phyloP scores from a whole-genome alignment of 1,140 invertebrate genomes.

The Cardiocondyla obscurior region DNA sequence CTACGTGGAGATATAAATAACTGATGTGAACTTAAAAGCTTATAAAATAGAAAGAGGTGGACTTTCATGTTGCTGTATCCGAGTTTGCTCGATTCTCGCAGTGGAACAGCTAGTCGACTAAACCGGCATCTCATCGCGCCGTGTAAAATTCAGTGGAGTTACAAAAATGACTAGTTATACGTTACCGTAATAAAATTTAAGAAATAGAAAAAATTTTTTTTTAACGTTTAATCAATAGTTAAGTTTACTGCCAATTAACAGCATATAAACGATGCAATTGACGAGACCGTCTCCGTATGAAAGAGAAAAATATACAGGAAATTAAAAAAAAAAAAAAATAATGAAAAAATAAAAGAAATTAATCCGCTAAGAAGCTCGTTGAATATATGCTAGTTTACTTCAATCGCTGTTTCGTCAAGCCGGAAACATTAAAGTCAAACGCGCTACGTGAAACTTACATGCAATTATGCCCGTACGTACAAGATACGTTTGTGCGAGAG shows the following conservation, averaged over 20 bases:
- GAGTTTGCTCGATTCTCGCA: conserved; percentile 18
- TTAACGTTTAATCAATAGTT: not conserved
- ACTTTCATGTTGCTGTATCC: not conserved
- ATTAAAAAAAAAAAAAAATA: not conserved
- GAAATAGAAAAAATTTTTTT: not conserved
- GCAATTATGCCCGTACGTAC: not conserved
- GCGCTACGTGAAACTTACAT: not conserved
- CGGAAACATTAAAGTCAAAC: not conserved
- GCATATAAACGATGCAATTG: not conserved
- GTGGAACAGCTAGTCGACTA: conserved; percentile 52
- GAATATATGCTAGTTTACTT: not conserved
- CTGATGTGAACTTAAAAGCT: not conserved
- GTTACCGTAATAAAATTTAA: not conserved
- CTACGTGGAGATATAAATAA: not conserved
- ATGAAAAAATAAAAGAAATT: not conserved
- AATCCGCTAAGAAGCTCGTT: not conserved
- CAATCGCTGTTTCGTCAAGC: not conserved
- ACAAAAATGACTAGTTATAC: not conserved
- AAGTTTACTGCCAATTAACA: not conserved
- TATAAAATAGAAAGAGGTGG: not conserved
- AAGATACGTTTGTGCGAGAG: not conserved
- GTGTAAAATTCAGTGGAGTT: not conserved
- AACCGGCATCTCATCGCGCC: conserved; percentile 6
- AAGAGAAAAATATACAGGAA: not conserved
- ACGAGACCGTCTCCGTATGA: not conserved